These are phyloP conservation scores for Cettia cetti DNA, from an alignment of 2,113 vertebrate genomes.

Conservation along the genomic window DNA sequence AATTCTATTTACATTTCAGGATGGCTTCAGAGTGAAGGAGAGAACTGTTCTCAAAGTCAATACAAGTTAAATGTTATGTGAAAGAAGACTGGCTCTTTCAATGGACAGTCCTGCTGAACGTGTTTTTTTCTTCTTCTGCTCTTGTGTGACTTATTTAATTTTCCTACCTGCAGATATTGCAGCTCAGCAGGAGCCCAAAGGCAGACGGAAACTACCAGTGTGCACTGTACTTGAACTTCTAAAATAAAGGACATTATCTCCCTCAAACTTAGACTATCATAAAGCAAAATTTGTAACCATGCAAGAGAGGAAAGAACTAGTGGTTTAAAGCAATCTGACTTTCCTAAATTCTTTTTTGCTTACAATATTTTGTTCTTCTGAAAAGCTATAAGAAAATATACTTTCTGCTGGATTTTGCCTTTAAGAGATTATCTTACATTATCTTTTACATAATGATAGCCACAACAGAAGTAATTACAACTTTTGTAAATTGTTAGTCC, in stretches of 20 bases:
- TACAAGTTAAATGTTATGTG: background rate
- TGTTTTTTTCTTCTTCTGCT: background rate
- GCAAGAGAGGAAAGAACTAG: background rate
- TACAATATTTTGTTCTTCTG: background rate
- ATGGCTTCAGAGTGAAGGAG: background rate
- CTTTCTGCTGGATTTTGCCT: background rate
- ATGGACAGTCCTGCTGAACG: background rate
- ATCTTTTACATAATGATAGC: background rate
- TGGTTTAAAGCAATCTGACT: background rate
- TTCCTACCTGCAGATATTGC: background rate
- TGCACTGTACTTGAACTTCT: background rate
- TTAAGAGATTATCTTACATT: background rate
- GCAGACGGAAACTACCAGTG: background rate
- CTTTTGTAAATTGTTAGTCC: background rate
- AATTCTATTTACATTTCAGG: background rate
- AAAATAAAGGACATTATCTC: background rate
- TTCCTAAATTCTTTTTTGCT: background rate
- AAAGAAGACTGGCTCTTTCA: background rate
- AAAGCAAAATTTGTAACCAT: background rate
- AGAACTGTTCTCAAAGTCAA: background rate
- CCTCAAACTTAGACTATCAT: background rate
- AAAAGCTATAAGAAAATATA: background rate
- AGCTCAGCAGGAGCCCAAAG: constrained; percentile 19
- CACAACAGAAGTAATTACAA: background rate
- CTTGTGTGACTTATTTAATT: background rate